Conservation (phyloP, 2,113 vertebrate species). For the Pandion haliaetus region DNA sequence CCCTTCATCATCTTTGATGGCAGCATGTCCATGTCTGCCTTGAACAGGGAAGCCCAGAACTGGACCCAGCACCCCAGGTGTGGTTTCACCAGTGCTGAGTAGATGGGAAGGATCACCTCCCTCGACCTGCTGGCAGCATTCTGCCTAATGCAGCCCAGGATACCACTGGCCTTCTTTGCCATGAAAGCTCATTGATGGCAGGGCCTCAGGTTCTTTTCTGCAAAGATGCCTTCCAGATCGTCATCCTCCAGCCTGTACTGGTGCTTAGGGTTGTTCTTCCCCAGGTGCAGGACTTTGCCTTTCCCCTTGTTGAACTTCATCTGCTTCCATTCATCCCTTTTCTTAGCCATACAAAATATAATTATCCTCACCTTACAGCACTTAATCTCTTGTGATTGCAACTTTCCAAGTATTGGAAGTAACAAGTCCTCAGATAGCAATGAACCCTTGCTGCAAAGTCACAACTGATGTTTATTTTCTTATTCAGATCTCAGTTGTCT, state of each 20-base stretch:
- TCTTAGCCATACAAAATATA: background rate
- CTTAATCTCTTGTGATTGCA: background rate
- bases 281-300: background rate
- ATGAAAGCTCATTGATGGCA: background rate
- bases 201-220: background rate
- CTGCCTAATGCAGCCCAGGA: background rate
- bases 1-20: background rate
- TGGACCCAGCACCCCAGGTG: background rate
- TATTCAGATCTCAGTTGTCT: background rate
- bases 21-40: background rate
- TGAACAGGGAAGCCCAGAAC: background rate
- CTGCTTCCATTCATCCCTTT: background rate
- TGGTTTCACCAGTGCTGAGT: background rate
- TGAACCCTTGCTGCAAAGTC: background rate
- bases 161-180: background rate
- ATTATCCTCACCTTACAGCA: background rate
- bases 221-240: background rate
- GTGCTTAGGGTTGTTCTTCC: background rate
- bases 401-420: background rate
- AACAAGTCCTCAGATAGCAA: background rate
- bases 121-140: accelerated
- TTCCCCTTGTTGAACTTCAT: background rate
- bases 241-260: background rate
- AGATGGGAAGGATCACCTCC: background rate
- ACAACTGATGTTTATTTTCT: background rate